These are phyloP conservation scores for Archivesica marissinica DNA, from an alignment of 1,140 invertebrate genomes.

Conservation along the genomic window DNA sequence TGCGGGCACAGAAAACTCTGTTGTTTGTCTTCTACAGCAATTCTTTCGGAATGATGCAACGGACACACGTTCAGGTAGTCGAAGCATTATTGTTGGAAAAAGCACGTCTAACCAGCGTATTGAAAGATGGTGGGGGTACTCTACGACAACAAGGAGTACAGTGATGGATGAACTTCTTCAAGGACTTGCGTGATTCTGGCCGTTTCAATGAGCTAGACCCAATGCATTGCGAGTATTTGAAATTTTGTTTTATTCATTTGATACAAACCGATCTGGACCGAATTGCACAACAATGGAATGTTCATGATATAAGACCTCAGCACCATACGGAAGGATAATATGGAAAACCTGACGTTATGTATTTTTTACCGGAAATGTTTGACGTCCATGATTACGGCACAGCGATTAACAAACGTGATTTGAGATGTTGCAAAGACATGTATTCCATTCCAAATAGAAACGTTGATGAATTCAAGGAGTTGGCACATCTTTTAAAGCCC, in stretches of 20 bases:
- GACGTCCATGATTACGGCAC: conserved; percentile 1
- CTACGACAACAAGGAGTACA: conserved; percentile 51
- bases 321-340: neutral
- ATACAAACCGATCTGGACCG: conserved; percentile 52
- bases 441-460: neutral
- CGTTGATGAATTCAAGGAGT: conserved; percentile 29
- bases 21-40: conserved; percentile 44
- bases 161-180: conserved; percentile 59
- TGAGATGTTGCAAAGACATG: conserved; percentile 2
- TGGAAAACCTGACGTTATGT: conserved; percentile 42
- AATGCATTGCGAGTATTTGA: conserved; percentile 44
- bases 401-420: conserved; percentile 4
- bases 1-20: conserved; percentile 64
- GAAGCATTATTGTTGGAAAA: conserved; percentile 28
- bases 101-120: conserved; percentile 62
- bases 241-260: conserved; percentile 51
- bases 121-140: conserved; percentile 63
- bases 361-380: conserved; percentile 43
- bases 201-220: conserved; percentile 26
- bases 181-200: conserved; percentile 34
- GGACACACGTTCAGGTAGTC: neutral
- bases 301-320: conserved; percentile 9
- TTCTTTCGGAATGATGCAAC: conserved; percentile 25
- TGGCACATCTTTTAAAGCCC: conserved; percentile 27
- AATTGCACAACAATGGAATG: conserved; percentile 21